Evolutionary conservation across 2,113 vertebrate genomes (phyloP).

Genomic region (Ictalurus furcatus): DNA sequence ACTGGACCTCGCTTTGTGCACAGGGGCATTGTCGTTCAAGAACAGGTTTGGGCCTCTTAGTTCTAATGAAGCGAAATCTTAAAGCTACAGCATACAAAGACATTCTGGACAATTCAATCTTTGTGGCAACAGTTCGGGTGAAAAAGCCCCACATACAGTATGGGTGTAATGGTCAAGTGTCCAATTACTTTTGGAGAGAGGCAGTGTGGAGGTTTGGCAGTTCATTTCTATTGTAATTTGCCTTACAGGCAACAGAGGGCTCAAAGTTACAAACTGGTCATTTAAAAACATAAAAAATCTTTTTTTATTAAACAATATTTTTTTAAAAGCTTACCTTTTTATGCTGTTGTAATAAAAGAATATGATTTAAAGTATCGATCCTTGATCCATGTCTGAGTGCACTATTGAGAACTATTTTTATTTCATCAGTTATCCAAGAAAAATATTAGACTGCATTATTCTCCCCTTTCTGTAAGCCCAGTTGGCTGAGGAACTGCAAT

Average conservation of each 20-base stretch:
- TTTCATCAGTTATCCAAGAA: neutral
- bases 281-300: neutral
- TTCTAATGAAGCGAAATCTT: neutral
- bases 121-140: neutral
- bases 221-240: neutral
- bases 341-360: neutral
- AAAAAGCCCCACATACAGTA: neutral
- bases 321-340: neutral
- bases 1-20: neutral
- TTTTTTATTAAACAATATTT: too few species aligned
- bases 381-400: neutral
- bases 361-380: neutral
- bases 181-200: neutral
- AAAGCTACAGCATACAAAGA: neutral
- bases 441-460: neutral
- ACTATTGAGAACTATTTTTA: neutral
- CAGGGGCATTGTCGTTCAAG: neutral
- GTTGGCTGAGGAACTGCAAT: neutral
- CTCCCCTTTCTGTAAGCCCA: neutral
- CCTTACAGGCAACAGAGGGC: neutral
- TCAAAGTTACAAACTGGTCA: neutral
- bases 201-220: neutral
- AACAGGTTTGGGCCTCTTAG: neutral
- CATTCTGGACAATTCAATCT: neutral
- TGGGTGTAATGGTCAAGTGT: neutral